Conservation (phyloP, 2,113 vertebrate species). For the Parotia lawesii region DNA sequence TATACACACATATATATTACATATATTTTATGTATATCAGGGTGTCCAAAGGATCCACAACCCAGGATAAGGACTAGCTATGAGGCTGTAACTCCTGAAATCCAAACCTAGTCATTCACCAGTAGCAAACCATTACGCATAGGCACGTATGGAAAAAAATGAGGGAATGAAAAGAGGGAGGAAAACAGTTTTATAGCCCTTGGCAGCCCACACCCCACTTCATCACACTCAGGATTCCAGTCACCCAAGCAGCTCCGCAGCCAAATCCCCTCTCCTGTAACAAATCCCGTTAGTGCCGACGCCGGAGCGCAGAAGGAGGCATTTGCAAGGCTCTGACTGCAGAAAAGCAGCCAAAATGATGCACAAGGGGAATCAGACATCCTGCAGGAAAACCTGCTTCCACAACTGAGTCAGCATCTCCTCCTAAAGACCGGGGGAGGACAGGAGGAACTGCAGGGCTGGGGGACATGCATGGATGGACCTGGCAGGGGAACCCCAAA, state of each 20-base stretch:
- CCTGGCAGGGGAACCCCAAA: background rate
- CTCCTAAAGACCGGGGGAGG: background rate
- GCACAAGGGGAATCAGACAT: accelerated
- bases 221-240: background rate
- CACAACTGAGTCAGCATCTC: background rate
- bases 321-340: background rate
- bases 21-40: background rate
- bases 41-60: background rate
- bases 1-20: background rate
- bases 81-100: background rate
- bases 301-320: accelerated
- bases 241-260: background rate
- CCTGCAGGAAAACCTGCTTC: background rate
- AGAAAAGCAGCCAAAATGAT: background rate
- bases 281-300: background rate
- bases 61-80: background rate
- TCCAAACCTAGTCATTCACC: background rate
- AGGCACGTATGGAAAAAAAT: background rate
- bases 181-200: background rate
- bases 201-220: background rate
- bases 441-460: background rate
- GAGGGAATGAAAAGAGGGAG: background rate
- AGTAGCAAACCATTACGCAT: background rate
- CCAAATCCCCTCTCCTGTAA: conserved; percentile 31
- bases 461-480: background rate